Conservation (phyloP, 2,113 vertebrate genomes). For the Leuciscus idus region DNA sequence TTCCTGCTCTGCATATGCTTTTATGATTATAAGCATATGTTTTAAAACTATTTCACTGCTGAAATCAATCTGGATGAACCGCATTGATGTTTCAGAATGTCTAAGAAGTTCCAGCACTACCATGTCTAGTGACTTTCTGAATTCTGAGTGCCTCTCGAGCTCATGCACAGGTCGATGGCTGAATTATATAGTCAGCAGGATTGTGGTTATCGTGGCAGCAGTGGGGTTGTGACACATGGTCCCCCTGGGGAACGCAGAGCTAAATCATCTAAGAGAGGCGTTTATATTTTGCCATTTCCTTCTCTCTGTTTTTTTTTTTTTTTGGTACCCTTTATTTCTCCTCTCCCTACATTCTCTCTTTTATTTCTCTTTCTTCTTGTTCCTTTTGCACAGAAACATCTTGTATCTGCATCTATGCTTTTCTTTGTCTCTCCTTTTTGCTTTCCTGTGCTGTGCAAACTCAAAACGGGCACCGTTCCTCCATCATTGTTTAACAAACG, state of each 20-base stretch:
- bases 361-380: not conserved
- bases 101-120: not conserved
- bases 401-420: not conserved
- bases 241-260: constrained; percentile 40
- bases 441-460: not conserved
- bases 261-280: constrained; percentile 45
- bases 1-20: constrained; percentile 12
- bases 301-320: not conserved
- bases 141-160: constrained; percentile 29
- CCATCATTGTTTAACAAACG: constrained; percentile 51
- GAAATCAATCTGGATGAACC: constrained; percentile 16
- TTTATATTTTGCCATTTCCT: constrained; percentile 3
- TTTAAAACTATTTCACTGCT: not conserved
- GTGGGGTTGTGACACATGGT: constrained; percentile 45
- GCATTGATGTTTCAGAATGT: constrained; percentile 1
- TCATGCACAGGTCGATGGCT: constrained; percentile 23
- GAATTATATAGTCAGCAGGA: constrained; percentile 53
- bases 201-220: constrained; percentile 51
- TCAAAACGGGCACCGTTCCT: constrained; percentile 5
- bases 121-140: not conserved
- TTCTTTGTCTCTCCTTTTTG: not conserved
- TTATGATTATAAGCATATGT: constrained; percentile 12
- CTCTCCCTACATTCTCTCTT: not conserved
- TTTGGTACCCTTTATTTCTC: not conserved
- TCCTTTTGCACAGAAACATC: not conserved